These are phyloP conservation scores for Pristis pectinata DNA, from an alignment of 2,797 vertebrate genomes.

Conservation along the genomic window DNA sequence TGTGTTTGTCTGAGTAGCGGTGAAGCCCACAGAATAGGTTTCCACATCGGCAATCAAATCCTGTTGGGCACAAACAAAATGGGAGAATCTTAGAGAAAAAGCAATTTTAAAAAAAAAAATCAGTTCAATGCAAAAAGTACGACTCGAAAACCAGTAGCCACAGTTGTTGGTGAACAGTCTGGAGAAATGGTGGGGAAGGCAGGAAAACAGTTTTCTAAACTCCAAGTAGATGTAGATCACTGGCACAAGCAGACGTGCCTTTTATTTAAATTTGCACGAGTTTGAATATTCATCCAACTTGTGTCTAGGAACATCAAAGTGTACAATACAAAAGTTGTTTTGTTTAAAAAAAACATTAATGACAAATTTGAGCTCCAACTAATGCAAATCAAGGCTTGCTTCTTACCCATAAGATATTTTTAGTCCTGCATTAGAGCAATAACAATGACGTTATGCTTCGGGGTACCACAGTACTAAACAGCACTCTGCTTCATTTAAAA, in stretches of 20 bases:
- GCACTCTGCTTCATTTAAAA: neutral
- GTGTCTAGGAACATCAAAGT: no score
- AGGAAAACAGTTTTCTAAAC: neutral
- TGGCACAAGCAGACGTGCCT: no score
- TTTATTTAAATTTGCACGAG: no score
- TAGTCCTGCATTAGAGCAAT: no score
- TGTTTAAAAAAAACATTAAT: neutral
- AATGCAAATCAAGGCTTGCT: no score
- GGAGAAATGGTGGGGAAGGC: neutral
- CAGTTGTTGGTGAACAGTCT: neutral
- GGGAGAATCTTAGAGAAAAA: neutral
- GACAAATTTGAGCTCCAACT: no score
- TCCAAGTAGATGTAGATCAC: neutral
- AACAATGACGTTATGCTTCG: neutral
- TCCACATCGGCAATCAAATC: constrained; percentile 84
- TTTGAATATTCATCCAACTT: neutral
- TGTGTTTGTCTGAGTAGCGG: constrained; percentile 83
- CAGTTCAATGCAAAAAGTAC: neutral
- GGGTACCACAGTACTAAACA: neutral
- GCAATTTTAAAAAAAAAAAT: no score
- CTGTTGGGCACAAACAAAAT: constrained; percentile 47
- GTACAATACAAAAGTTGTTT: neutral
- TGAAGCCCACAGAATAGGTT: constrained; percentile 84
- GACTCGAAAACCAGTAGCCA: neutral
- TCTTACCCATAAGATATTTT: no score